Percentiles rank a stretch among this genome's conserved stretches.
phyloP scores from a whole-genome alignment of 2,888 invertebrate genomes.

The Panorpa germanica region DNA sequence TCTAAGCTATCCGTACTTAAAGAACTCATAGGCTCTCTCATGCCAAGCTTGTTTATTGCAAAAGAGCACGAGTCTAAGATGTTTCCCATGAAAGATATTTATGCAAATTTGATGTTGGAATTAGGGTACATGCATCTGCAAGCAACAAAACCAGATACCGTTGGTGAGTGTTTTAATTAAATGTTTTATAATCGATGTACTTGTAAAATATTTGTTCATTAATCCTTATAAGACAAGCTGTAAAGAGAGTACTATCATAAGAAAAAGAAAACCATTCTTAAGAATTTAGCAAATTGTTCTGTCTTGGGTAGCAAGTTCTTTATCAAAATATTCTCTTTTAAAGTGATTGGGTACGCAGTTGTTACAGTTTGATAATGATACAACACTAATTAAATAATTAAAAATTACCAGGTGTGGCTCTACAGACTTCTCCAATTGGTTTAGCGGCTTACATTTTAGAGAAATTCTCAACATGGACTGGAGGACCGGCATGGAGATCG shows the following conservation, averaged over 20 bases:
- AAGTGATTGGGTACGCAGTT: too few relatives aligned
- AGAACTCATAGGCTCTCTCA: constrained; percentile 28
- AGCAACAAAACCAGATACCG: constrained; percentile 74
- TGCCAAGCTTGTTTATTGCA: constrained; percentile 35
- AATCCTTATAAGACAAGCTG: neutral
- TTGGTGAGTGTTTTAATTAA: constrained; percentile 48
- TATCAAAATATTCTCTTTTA: too few relatives aligned
- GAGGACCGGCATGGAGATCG: constrained; percentile 28
- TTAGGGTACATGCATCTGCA: constrained; percentile 57
- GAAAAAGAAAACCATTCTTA: too few relatives aligned
- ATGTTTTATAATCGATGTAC: too few relatives aligned
- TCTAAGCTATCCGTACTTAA: constrained; percentile 20
- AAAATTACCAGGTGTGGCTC: constrained; percentile 34
- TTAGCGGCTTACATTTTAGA: constrained; percentile 80
- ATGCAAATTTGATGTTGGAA: constrained; percentile 22
- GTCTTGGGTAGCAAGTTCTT: too few relatives aligned
- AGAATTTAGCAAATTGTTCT: too few relatives aligned
- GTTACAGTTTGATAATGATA: too few relatives aligned
- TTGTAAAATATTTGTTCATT: too few relatives aligned
- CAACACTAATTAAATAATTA: neutral
- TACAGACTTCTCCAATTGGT: constrained; percentile 66
- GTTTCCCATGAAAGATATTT: constrained; percentile 23
- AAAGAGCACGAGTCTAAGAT: constrained; percentile 26
- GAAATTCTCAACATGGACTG: constrained; percentile 60
- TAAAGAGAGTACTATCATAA: neutral